Evolutionary conservation across 1,140 invertebrate genomes (phyloP), one percentile per base, ranked within the genome.

Genomic region (Cydia amplana): DNA sequence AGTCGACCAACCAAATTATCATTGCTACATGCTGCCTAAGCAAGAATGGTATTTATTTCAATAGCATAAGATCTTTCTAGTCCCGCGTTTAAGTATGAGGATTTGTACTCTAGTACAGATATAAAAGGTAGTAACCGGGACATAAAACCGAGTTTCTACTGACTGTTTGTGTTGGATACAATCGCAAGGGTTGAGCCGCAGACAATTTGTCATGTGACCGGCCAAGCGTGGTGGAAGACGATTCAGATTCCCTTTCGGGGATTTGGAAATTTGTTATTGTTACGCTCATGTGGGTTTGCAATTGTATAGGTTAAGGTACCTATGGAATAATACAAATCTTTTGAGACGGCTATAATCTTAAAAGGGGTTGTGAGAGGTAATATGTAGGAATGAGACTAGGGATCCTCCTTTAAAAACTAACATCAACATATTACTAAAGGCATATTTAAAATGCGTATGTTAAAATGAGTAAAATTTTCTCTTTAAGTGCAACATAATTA

Each of bases 131-230:
- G 55, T 60, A 60, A 60, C 55, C 9, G 18, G 3, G 55, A 23
- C n/a, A 23, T 12, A 12, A 60, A 7, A 60, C 2, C 9, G 55
- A 12, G 1, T 60, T 60, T 12, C n/a, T 60, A 60, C 55, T 23
- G 55, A 60, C 55, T 20, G 12, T 60, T 60, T 23, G 55, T 23
- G 1, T 23, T 12, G 55, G 55, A 7, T 60, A 12, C 7, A 82
- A 63, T 18, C 16, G 73, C 73, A 82, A 85, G 83, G 84, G 83
- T 83, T 83, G 79, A 75, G 78, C 77, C 86, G 89, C 88, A 89
- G 85, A 88, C 87, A 90, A 91, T 91, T 91, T 91, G 89, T 91
- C 85, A 91, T 86, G 75, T 67, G 82, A 74, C 80, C 87, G 79
- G 79, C 88, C 84, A 86, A 78, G 79, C 85, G 82, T 79, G 78